Evolutionary conservation across 2,797 vertebrate species (phyloP).

Genomic region (Epinephelus malabaricus): DNA sequence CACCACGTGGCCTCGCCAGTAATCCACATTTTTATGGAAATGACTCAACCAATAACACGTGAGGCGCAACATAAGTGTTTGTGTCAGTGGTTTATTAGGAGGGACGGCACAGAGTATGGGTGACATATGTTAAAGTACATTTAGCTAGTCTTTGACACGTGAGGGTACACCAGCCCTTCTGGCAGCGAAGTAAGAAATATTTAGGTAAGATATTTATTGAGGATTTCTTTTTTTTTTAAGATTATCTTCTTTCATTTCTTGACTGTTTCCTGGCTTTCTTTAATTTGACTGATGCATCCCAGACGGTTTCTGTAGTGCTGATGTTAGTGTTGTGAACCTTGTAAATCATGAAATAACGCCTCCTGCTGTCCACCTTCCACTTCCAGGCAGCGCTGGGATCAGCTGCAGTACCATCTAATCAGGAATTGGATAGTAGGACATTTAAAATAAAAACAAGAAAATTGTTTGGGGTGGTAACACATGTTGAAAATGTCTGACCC

Average conservation of each 20-base stretch:
- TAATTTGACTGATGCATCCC: too few relatives aligned
- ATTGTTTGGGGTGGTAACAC: background rate
- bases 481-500: background rate
- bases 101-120: background rate
- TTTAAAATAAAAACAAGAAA: background rate
- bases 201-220: conserved; percentile 41
- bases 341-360: background rate
- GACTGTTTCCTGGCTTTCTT: background rate
- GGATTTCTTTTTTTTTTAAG: background rate
- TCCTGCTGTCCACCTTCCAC: background rate
- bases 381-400: background rate
- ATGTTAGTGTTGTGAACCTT: background rate
- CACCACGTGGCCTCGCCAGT: background rate
- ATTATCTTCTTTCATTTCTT: conserved; percentile 6
- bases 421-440: background rate
- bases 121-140: background rate
- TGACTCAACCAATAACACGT: background rate
- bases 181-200: background rate
- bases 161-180: background rate
- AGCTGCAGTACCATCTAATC: background rate
- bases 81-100: background rate
- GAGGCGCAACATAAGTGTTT: background rate
- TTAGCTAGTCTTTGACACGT: background rate
- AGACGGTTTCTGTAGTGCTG: conserved; percentile 6
- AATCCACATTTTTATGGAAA: background rate